Evolutionary conservation across 2,888 invertebrate genomes (phyloP).

Genomic region (Teleiodes luculella): DNA sequence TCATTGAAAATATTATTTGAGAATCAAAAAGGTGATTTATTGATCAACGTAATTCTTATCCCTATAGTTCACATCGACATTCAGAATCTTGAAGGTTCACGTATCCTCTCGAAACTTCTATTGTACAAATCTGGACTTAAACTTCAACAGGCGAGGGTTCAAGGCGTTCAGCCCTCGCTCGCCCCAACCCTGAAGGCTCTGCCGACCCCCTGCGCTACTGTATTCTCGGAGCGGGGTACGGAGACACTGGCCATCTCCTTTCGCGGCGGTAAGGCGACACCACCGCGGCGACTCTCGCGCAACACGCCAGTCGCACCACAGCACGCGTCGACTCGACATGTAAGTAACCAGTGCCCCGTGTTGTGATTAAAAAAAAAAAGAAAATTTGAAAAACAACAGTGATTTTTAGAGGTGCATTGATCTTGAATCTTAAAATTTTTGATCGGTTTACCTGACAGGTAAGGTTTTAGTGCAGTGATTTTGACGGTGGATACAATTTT

Average conservation of each 20-base stretch:
- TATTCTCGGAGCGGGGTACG: conserved; percentile 60
- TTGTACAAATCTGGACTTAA: not conserved
- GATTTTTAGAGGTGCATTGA: conserved; percentile 57
- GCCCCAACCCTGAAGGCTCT: conserved; percentile 28
- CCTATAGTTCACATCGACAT: too few species aligned
- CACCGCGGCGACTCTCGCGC: conserved; percentile 57
- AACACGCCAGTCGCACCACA: conserved; percentile 74
- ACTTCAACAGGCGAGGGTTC: not conserved
- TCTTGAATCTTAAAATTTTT: conserved; percentile 33
- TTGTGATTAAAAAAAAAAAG: conserved; percentile 48
- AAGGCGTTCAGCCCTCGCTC: not conserved
- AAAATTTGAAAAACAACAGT: conserved; percentile 30
- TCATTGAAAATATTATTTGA: too few species aligned
- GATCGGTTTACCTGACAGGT: conserved; percentile 31
- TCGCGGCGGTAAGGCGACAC: conserved; percentile 77
- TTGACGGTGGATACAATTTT: conserved; percentile 14
- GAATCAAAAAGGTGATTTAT: too few species aligned
- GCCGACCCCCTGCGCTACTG: conserved; percentile 38
- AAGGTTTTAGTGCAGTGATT: conserved; percentile 37
- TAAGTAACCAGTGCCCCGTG: conserved; percentile 68
- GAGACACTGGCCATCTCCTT: conserved; percentile 59
- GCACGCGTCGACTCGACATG: conserved; percentile 79
- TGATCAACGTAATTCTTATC: too few species aligned
- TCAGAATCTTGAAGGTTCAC: not conserved
- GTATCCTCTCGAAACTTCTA: not conserved